Base-by-base conservation (phyloP, 37 sponge, comb jelly and placozoan species). In the Beroe ovata region DNA sequence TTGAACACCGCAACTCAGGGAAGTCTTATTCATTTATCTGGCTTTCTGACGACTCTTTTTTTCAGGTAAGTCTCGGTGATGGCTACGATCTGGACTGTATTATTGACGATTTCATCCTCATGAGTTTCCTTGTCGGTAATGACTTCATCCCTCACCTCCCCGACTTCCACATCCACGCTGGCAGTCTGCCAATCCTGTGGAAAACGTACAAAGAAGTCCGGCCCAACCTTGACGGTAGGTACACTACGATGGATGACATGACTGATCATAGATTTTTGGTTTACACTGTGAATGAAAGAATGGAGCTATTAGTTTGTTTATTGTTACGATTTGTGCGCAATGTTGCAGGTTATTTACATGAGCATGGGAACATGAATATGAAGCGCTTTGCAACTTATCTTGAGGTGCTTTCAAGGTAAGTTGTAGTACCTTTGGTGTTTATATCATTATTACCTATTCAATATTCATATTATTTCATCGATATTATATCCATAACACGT, bases 101-200 rank as follows among this genome's bases (percentile, higher is more conserved):
- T 29, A 94, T 97, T 25, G 99, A 97, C 64, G 99, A 97, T 91
- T 97, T 96, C 95, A 71, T 97, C 0, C 89, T 97, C 42, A 91
- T 97, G 94, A 93, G 95, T 0, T 97, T 94, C 62, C 93, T 97
- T 18, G 99, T 95, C 0, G 99, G 99, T 16, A 97, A 97, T 71
- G 99, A 97, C 69, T 97, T 97, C 90, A 91, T 97, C 0, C 99
- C 99, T 25, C 92, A 95, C 88, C 92, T 97, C 0, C 99, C 99
- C 28, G 92, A 92, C 90, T 90, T 96, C 91, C 96, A 97, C 72
- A 97, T 97, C 29, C 92, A 93, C 32, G 89, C 89, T 3, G 89
- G 63, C 3, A 42, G 32, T 28, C 39, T 89, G 22, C 89, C 63
- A 1, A 89, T 58, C 54, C 38, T 77, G 41, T 77, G 84, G 84